Evolutionary conservation across 23 tunicate species (phyloP).

Genomic region (Styela plicata): DNA sequence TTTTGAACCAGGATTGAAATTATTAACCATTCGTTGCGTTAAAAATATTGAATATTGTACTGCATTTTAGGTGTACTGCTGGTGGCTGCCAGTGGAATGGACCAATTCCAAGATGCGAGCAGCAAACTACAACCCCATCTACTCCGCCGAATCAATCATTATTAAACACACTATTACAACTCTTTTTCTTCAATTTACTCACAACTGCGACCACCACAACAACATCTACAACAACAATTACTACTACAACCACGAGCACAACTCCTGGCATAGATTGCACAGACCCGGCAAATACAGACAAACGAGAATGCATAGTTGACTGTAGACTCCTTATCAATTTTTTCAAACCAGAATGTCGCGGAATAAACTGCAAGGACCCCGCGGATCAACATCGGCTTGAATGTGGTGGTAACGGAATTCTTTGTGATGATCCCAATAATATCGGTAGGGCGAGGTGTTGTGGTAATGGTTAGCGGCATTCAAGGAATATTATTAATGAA

Average conservation of each 20-base stretch:
- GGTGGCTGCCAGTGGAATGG: background rate
- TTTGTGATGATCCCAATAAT: background rate
- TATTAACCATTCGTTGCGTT: too few species aligned
- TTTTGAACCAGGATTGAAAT: too few species aligned
- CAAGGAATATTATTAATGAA: too few species aligned
- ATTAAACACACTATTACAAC: too few species aligned
- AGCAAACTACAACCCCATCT: too few species aligned
- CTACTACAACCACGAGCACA: too few species aligned
- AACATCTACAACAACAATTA: too few species aligned
- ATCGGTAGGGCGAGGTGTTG: background rate
- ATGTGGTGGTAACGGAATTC: background rate
- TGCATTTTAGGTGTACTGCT: background rate
- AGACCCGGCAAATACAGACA: background rate
- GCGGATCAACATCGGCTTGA: background rate
- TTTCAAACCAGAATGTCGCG: background rate
- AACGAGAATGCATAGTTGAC: background rate
- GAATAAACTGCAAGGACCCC: background rate
- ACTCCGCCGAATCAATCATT: too few species aligned
- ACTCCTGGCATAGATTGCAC: background rate
- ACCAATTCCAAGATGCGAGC: background rate
- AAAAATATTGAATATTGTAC: too few species aligned
- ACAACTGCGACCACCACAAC: too few species aligned
- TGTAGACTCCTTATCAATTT: background rate
- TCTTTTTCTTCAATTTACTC: too few species aligned
- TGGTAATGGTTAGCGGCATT: background rate